Conservation (phyloP, 2,113 vertebrate genomes). For the Phaetusa simplex region DNA sequence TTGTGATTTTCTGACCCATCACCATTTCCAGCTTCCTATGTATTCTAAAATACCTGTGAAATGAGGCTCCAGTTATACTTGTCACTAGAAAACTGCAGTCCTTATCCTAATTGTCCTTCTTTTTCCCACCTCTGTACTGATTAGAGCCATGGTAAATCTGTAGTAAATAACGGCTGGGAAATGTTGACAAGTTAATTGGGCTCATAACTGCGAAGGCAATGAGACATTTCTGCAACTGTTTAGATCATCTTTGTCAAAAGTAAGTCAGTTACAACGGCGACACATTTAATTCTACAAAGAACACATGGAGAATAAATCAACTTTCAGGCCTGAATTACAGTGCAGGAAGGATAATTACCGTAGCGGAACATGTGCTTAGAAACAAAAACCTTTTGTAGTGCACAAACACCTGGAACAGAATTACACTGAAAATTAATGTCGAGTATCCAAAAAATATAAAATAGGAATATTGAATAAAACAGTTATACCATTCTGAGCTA, state of each 20-base stretch:
- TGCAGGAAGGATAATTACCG: slow-evolving; percentile 37
- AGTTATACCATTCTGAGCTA: background rate
- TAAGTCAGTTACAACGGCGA: slow-evolving; percentile 2
- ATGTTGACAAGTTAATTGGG: slow-evolving; percentile 56
- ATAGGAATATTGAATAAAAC: background rate
- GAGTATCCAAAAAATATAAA: background rate
- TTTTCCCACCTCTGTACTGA: background rate
- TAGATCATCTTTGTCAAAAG: slow-evolving; percentile 50
- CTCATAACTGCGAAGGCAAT: slow-evolving; percentile 11
- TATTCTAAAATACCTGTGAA: background rate
- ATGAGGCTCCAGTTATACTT: background rate
- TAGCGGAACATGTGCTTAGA: slow-evolving; percentile 21
- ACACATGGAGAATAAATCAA: slow-evolving; percentile 46
- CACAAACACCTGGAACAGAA: slow-evolving; percentile 32
- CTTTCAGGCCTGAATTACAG: slow-evolving; percentile 30
- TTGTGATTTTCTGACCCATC: background rate
- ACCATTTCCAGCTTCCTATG: background rate
- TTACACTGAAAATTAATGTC: background rate
- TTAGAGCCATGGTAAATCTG: slow-evolving; percentile 4
- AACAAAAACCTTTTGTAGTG: slow-evolving; percentile 20
- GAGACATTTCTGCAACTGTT: slow-evolving; percentile 60
- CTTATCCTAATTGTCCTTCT: background rate
- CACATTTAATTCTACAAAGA: slow-evolving; percentile 40
- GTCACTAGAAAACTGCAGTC: background rate
- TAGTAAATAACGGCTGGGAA: slow-evolving; percentile 39